A percentile compares a stretch with the other conserved stretches of the same genome.
Conservation (phyloP, 2,113 vertebrate genomes). For the Rynchops niger region DNA sequence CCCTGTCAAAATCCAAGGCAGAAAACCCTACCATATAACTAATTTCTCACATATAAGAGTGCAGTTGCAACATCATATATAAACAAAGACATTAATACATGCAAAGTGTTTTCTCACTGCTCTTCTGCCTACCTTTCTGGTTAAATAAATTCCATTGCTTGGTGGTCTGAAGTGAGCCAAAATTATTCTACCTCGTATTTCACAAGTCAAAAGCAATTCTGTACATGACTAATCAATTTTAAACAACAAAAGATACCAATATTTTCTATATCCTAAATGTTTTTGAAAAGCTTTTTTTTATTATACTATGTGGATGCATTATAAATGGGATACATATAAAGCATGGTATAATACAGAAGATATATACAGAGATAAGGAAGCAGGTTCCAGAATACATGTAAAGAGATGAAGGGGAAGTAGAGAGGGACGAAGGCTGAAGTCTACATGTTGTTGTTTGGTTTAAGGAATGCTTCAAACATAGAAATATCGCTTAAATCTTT, state of each 20-base stretch:
- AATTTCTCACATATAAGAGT: not conserved
- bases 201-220: not conserved
- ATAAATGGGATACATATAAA: not conserved
- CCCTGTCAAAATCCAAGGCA: not conserved
- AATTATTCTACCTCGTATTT: not conserved
- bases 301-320: not conserved
- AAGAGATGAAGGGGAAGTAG: not conserved
- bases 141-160: not conserved
- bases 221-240: not conserved
- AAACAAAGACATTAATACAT: not conserved
- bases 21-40: not conserved
- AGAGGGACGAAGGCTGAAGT: not conserved
- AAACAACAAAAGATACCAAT: not conserved
- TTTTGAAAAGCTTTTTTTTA: not conserved
- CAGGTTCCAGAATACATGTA: not conserved
- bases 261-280: not conserved
- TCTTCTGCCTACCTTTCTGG: not conserved
- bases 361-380: not conserved
- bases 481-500: not conserved
- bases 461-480: not conserved
- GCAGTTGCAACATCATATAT: not conserved
- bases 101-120: not conserved
- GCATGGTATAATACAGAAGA: not conserved
- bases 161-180: not conserved
- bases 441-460: not conserved